Base-by-base conservation (phyloP, 2,113 vertebrate genomes). In the Lutjanus erythropterus region DNA sequence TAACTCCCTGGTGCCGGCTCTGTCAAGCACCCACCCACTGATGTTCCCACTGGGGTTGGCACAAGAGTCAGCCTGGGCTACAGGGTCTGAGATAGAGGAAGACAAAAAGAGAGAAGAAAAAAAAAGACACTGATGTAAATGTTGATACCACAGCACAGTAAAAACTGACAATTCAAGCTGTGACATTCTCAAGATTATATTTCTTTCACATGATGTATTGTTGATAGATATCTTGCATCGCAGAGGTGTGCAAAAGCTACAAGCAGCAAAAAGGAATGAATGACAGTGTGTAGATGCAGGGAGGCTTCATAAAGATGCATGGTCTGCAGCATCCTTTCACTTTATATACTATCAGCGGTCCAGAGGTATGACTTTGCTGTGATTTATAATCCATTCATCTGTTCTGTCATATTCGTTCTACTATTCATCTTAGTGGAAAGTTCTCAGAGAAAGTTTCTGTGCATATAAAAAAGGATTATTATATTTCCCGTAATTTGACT, bases 21-120 rank as follows among this genome's bases (percentile, higher is more conserved):
- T 81, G 84, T 92, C 88, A 79, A 86, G 86, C 70, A 71, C 80
- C 77, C 84, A 66, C 89, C 58, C 78, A 72, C 67, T 72, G 83
- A 90, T 80, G 86, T 83, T 87, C 59, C 79, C 49, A n/a, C 73
- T 33, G 65, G 86, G 70, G 73, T 55, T 59, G 77, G 71, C 80
- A 58, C 71, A 15, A 83, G 74, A 91, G 69, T 74, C 83, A 85
- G 81, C 50, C 31, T 19, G 33, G 44, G 62, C 84, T 87, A 73
- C 53, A 58, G 80, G 64, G 23, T 88, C 80, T 87, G 71, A 66
- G 55, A 50, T 4, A 61, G 31, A 70, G 41, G 69, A 60, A 62
- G 60, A 84, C 61, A 81, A 47, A 72, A 71, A 66, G 15, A 53
- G 10, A 71, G 37, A 33, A 49, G 35, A 70, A 60, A 59, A 64